Evolutionary conservation across 2,888 invertebrate genomes (phyloP), one percentile per base, ranked within the genome.

Genomic region (Scelioninae gen. 2): DNA sequence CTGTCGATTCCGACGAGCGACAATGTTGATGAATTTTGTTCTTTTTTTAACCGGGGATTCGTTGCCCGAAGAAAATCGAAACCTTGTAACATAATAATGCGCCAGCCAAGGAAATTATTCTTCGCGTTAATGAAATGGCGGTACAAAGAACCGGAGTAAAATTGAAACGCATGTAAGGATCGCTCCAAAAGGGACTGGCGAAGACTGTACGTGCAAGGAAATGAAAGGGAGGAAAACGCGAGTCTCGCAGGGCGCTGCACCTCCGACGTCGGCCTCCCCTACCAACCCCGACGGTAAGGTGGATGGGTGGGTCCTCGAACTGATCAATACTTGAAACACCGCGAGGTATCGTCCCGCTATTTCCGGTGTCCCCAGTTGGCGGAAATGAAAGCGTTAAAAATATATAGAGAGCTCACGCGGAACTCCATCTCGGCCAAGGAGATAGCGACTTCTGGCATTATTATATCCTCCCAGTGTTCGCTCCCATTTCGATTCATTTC

Each of bases 311-410:
- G 80, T 82, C 81, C 83, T 82, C 83, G 83, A 85, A 86, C 86
- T 86, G 86, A 86, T 86, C 86, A 86, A 86, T 86, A 86, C 86
- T 85, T 84, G 85, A 85, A 85, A 86, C 86, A 85, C 83, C 84
- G 83, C 83, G 83, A 84, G 84, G 84, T 85, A 85, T 84, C 85
- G 84, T 84, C 80, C 79, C 81, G 84, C 81, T 84, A 84, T 85
- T 84, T 85, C 85, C 85, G 85, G 83, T 84, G 81, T 83, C 79
- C 78, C 81, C 80, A 76, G 79, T 79, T 76, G 78, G 76, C 84
- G 84, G 84, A 85, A 85, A 85, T 85, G 84, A 84, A 85, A 82
- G 81, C 84, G 84, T 84, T 84, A 85, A 84, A 85, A 85, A 85
- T 84, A 84, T 84, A 84, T 82, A 83, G 77, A 77, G 77, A 75